These are phyloP conservation scores for Agrochola litura DNA, from an alignment of 2,888 invertebrate species.

Conservation along the genomic window DNA sequence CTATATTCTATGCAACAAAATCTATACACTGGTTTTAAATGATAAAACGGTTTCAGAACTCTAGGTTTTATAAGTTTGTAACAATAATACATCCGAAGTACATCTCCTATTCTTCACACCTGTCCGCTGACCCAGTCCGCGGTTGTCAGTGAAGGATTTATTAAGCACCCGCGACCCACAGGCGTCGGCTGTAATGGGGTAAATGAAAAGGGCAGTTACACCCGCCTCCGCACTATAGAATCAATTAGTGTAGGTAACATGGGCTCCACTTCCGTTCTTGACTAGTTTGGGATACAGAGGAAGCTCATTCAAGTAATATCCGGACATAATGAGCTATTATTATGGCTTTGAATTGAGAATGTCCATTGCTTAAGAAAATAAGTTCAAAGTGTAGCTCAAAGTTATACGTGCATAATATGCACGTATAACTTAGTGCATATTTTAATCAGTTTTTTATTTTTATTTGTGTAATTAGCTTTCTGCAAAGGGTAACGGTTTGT, in stretches of 20 bases:
- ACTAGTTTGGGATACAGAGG: background rate
- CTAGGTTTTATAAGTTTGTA: too few species aligned
- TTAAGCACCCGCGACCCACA: slow-evolving; percentile 47
- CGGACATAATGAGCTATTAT: background rate
- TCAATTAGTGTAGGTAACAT: slow-evolving; percentile 58
- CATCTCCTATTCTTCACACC: slow-evolving; percentile 26
- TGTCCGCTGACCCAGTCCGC: slow-evolving; percentile 18
- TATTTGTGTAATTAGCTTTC: background rate
- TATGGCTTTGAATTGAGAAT: background rate
- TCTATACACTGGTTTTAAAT: background rate
- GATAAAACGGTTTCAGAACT: background rate
- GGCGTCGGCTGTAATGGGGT: slow-evolving; percentile 33
- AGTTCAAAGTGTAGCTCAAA: background rate
- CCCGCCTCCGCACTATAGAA: slow-evolving; percentile 38
- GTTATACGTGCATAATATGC: background rate
- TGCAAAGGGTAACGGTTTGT: background rate
- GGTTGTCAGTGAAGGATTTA: slow-evolving; percentile 59
- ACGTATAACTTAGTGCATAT: too few species aligned
- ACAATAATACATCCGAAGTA: background rate
- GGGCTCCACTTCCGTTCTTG: slow-evolving; percentile 23
- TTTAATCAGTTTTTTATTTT: background rate
- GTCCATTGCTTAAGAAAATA: background rate
- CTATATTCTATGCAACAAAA: background rate
- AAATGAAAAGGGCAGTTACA: slow-evolving; percentile 57
- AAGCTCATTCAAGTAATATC: slow-evolving; percentile 17